These are phyloP conservation scores for Sericinus montela DNA, from an alignment of 2,888 invertebrate genomes.

Conservation along the genomic window DNA sequence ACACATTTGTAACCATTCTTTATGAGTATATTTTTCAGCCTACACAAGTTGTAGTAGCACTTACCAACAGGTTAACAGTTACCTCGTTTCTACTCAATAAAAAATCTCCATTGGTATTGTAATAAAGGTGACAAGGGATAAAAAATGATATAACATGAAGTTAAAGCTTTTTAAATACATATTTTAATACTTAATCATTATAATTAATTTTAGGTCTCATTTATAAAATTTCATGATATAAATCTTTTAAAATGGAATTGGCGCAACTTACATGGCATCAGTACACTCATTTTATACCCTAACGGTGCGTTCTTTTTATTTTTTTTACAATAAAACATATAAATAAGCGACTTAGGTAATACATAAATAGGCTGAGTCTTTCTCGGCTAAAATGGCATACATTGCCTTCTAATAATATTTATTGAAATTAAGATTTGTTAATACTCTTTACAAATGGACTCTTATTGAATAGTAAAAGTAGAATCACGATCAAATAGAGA, in stretches of 20 bases:
- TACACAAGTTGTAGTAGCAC: too few relatives aligned
- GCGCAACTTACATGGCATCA: constrained; percentile 43
- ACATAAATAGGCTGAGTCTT: constrained; percentile 60
- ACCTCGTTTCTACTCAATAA: too few relatives aligned
- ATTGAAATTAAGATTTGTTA: constrained; percentile 41
- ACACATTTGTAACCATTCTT: too few relatives aligned
- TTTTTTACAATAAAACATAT: constrained; percentile 44
- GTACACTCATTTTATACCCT: constrained; percentile 57
- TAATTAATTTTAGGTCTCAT: constrained; percentile 44
- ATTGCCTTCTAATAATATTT: constrained; percentile 61
- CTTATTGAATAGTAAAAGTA: not conserved
- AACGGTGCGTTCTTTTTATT: constrained; percentile 53
- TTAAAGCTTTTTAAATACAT: constrained; percentile 44
- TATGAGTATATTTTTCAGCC: too few relatives aligned
- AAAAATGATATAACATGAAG: constrained; percentile 21
- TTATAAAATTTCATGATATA: constrained; percentile 43
- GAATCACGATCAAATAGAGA: constrained; percentile 5
- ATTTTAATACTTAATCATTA: constrained; percentile 52
- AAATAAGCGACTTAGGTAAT: constrained; percentile 59
- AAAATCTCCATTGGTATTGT: too few relatives aligned
- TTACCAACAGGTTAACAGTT: too few relatives aligned
- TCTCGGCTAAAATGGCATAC: constrained; percentile 62
- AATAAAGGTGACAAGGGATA: too few relatives aligned
- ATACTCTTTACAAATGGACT: constrained; percentile 13
- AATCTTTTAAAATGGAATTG: constrained; percentile 34